Conservation (phyloP, 2,888 invertebrate genomes). For the Pandemis heparana region DNA sequence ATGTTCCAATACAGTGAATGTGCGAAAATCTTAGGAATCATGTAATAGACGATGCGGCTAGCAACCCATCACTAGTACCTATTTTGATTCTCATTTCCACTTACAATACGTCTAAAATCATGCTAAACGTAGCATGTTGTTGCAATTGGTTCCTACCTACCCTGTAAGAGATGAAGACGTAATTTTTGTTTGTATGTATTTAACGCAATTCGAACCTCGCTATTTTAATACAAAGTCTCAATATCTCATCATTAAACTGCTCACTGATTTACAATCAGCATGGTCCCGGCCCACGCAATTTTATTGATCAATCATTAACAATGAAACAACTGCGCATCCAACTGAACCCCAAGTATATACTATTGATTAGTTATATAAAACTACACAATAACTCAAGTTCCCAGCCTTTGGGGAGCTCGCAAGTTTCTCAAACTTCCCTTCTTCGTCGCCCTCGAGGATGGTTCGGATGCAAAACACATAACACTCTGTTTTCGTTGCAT, state of each 20-base stretch:
- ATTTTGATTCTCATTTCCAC: too few species aligned
- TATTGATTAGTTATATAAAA: slow-evolving; percentile 16
- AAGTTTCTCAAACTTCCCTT: not conserved
- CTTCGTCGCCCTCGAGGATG: not conserved
- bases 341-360: not conserved
- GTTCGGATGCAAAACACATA: not conserved
- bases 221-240: not conserved
- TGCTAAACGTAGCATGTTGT: too few species aligned
- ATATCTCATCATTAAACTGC: not conserved
- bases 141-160: too few species aligned
- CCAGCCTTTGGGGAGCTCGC: not conserved
- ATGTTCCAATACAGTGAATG: too few species aligned
- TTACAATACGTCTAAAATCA: too few species aligned
- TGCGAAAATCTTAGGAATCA: too few species aligned
- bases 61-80: too few species aligned
- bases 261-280: not conserved
- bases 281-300: not conserved
- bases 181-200: too few species aligned
- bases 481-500: slow-evolving; percentile 6
- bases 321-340: not conserved
- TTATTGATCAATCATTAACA: not conserved
- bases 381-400: slow-evolving; percentile 12
- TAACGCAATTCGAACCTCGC: not conserved
- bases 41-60: too few species aligned
- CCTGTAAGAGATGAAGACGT: too few species aligned